Conservation (phyloP, 2,797 vertebrate species). For the Lepilemur ruficaudatus region DNA sequence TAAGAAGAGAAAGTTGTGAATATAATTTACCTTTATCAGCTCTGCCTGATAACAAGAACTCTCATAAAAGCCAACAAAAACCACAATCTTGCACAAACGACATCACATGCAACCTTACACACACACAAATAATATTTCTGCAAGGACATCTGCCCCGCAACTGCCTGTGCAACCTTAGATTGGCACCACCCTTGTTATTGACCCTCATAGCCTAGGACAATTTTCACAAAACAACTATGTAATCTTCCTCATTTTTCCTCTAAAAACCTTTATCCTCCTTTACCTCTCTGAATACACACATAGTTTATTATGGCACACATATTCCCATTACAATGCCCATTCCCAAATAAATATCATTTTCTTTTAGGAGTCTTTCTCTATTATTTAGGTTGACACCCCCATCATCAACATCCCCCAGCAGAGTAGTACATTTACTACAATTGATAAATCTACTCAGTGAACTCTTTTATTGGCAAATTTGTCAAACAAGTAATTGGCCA, state of each 20-base stretch:
- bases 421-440: not conserved
- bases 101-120: not conserved
- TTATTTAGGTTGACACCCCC: not conserved
- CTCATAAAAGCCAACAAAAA: not conserved
- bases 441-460: not conserved
- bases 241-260: not conserved
- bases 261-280: not conserved
- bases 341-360: not conserved
- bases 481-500: not conserved
- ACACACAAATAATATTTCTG: not conserved
- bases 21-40: not conserved
- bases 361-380: not conserved
- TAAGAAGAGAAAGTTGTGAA: not conserved
- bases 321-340: not conserved
- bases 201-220: not conserved
- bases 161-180: not conserved
- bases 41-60: not conserved
- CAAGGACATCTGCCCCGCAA: not conserved
- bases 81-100: not conserved
- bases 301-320: not conserved
- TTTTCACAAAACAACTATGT: not conserved
- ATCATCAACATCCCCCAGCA: not conserved
- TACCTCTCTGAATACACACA: not conserved
- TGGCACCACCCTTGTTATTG: not conserved
- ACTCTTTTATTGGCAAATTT: not conserved